phyloP scores from a whole-genome alignment of 2,888 invertebrate species.

The Ctena decussata region DNA sequence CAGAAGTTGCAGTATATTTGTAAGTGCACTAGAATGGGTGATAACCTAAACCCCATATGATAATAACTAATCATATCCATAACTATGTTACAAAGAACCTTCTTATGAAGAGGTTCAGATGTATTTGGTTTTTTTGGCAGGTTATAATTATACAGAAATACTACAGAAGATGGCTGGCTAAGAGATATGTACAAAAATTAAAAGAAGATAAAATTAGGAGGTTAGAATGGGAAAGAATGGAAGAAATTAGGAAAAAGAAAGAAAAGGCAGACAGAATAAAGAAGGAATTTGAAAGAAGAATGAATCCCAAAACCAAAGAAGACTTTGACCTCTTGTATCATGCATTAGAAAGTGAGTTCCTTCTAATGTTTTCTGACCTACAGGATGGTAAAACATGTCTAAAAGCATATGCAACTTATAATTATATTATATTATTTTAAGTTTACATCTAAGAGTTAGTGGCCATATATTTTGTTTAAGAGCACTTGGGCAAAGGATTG shows the following conservation, averaged over 20 bases:
- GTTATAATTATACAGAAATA: slow-evolving; percentile 86
- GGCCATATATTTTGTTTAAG: too few species aligned
- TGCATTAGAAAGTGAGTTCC: slow-evolving; percentile 85
- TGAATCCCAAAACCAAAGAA: slow-evolving; percentile 86
- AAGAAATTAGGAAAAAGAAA: slow-evolving; percentile 83
- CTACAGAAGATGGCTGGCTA: slow-evolving; percentile 87
- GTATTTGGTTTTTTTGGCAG: slow-evolving; percentile 76
- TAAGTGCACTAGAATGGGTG: too few species aligned
- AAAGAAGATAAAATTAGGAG: slow-evolving; percentile 83
- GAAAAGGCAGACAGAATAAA: slow-evolving; percentile 86
- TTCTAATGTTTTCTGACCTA: background rate
- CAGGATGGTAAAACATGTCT: too few species aligned
- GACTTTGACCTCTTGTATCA: slow-evolving; percentile 87
- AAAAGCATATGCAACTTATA: too few species aligned
- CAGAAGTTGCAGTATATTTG: too few species aligned
- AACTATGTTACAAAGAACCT: too few species aligned
- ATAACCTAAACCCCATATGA: too few species aligned
- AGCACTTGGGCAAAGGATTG: too few species aligned
- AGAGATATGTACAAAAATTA: slow-evolving; percentile 83
- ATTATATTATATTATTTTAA: too few species aligned
- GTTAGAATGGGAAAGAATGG: slow-evolving; percentile 85
- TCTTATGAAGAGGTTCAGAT: too few species aligned
- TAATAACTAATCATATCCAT: too few species aligned
- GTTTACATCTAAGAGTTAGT: too few species aligned
- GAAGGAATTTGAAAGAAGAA: slow-evolving; percentile 85